Base-by-base conservation (phyloP, 2,113 vertebrate species). In the Brienomyrus brachyistius region DNA sequence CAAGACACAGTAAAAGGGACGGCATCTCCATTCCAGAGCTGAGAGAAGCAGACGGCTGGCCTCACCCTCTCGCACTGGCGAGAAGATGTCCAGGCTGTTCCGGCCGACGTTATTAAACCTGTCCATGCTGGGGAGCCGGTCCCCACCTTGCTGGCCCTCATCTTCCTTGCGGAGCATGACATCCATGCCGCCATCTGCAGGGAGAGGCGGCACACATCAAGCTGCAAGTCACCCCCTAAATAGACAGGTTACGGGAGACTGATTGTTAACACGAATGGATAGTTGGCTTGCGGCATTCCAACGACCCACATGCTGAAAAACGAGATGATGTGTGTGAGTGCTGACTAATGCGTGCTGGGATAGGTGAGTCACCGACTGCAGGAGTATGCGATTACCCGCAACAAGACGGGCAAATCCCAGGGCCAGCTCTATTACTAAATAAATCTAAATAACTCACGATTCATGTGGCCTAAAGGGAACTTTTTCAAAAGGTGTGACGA, bases 81-180 rank as follows among this genome's bases (percentile, higher is more conserved):
- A 99, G 94, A 99, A 99, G 86, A 98, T 90, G 91, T 98, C 98
- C 93, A 99, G 94, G 92, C 98, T 99, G 95, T 93, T 97, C 82
- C 96, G 95, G 82, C 96, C 92, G 15, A 96, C 92, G 48, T 93
- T 93, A 91, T 94, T 95, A 89, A 96, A 92, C 92, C 92, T 95
- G 85, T 94, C 97, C 86, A 92, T 52, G 51, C 92, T 90, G 31
- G 92, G 87, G 23, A 87, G 88, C 7, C n/a, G 90, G 88, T 95
- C 96, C 0, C 93, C n/a, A 80, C 77, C 95, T 92, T 94, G 96
- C 19, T 96, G 96, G 31, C 94, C 95, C 88, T 98, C 97, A 9
- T 94, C 94, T 93, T 98, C 97, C 92, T 96, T 96, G 89, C 94
- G 94, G 77, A 95, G 94, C 91, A 93, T 93, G 86, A 94, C 91